Percentiles rank a stretch among this genome's conserved stretches.
Evolutionary conservation across 2,888 invertebrate species (phyloP).

Genomic region (Camponotus fellah): DNA sequence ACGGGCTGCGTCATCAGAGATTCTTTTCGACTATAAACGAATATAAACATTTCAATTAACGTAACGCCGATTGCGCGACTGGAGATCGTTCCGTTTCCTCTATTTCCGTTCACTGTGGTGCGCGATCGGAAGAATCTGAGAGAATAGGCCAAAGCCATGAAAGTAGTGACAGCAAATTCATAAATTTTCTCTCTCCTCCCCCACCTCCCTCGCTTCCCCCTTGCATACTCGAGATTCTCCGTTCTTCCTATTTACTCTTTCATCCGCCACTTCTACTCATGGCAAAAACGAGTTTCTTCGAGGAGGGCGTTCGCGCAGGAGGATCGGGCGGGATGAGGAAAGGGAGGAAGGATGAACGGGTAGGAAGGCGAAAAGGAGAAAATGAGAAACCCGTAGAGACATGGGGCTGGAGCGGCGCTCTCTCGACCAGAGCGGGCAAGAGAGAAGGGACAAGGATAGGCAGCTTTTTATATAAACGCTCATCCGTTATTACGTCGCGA

Average conservation of each 20-base stretch:
- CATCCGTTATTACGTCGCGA: constrained; percentile 80
- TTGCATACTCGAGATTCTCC: constrained; percentile 45
- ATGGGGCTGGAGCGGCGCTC: constrained; percentile 45
- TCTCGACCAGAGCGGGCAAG: constrained; percentile 12
- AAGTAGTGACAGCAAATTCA: constrained; percentile 68
- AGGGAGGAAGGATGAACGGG: constrained; percentile 13
- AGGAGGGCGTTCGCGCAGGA: constrained; percentile 17
- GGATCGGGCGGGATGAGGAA: neutral
- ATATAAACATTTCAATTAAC: constrained; percentile 73
- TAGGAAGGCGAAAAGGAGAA: constrained; percentile 54
- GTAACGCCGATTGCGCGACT: constrained; percentile 66
- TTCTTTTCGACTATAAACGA: neutral
- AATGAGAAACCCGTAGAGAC: constrained; percentile 61
- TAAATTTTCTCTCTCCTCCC: constrained; percentile 68
- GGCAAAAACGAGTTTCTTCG: constrained; percentile 55
- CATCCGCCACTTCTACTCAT: constrained; percentile 56
- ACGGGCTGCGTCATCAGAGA: neutral
- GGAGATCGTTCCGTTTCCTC: constrained; percentile 45
- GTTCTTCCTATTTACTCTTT: constrained; percentile 64
- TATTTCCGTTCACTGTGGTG: constrained; percentile 45
- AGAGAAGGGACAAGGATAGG: constrained; percentile 38
- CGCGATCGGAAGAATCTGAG: constrained; percentile 37
- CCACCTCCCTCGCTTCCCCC: constrained; percentile 4
- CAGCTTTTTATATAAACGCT: constrained; percentile 76
- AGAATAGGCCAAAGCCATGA: constrained; percentile 60